These are phyloP conservation scores for Bambusicola thoracicus DNA, from an alignment of 2,113 vertebrate species.

Conservation along the genomic window DNA sequence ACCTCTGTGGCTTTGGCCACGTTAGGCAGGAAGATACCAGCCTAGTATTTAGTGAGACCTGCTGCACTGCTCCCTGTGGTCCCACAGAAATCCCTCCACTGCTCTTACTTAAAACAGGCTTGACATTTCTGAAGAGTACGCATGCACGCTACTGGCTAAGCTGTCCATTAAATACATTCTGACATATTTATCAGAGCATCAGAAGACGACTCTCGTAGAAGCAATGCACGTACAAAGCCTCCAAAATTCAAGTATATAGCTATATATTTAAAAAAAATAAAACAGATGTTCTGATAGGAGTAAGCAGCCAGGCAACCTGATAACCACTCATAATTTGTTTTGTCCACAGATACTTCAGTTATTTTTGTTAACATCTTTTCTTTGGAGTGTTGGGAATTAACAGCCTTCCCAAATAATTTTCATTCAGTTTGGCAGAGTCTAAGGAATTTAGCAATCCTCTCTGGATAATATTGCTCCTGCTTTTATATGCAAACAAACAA, in stretches of 20 bases:
- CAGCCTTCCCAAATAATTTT: neutral
- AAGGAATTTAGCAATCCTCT: constrained; percentile 19
- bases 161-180: constrained; percentile 39
- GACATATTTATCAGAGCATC: constrained; percentile 17
- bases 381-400: constrained; percentile 1
- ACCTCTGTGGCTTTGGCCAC: neutral
- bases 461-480: neutral
- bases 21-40: neutral
- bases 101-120: neutral
- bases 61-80: neutral
- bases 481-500: neutral
- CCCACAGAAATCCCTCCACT: neutral
- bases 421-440: neutral
- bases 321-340: neutral
- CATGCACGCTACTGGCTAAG: neutral
- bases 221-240: constrained; percentile 44
- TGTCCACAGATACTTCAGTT: neutral
- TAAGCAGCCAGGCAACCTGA: constrained; percentile 17
- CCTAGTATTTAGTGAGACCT: neutral
- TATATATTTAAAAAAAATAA: neutral
- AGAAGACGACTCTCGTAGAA: constrained; percentile 44
- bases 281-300: neutral
- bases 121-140: constrained; percentile 33
- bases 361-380: neutral
- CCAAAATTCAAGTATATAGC: constrained; percentile 54